Evolutionary conservation across 2,888 invertebrate genomes (phyloP).

Genomic region (Yponomeuta plumbellus): DNA sequence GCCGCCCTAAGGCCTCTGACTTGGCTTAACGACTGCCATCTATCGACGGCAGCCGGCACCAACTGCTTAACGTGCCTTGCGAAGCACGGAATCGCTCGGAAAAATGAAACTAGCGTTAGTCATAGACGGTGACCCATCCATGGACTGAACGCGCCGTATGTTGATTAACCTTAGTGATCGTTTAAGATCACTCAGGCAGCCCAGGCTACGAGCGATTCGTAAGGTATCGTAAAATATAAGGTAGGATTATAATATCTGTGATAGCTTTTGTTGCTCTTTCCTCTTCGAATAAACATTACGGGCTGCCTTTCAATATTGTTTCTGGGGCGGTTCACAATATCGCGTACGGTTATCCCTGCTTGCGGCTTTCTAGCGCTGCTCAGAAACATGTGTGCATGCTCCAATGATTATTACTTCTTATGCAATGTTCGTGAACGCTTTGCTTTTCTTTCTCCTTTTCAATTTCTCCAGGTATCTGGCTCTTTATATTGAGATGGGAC

Average conservation of each 20-base stretch:
- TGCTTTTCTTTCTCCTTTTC: conserved; percentile 17
- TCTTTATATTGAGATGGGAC: not conserved
- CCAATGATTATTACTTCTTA: conserved; percentile 64
- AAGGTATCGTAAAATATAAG: too few species aligned
- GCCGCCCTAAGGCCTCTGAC: too few species aligned
- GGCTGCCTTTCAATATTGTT: conserved; percentile 61
- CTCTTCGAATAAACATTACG: conserved; percentile 53
- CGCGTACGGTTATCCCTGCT: conserved; percentile 14
- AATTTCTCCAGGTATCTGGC: not conserved
- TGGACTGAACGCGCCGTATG: too few species aligned
- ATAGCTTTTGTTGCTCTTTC: conserved; percentile 31
- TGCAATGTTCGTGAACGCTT: conserved; percentile 26
- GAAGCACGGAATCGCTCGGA: too few species aligned
- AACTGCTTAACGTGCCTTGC: too few species aligned
- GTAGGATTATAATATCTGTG: not conserved
- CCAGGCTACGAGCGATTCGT: too few species aligned
- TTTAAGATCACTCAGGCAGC: too few species aligned
- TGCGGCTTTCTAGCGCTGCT: conserved; percentile 24
- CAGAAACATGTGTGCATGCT: conserved; percentile 57
- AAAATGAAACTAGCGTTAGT: too few species aligned
- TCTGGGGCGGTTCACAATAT: conserved; percentile 32
- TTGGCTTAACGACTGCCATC: too few species aligned
- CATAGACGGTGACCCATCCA: too few species aligned
- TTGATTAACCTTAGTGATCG: too few species aligned
- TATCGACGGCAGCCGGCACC: too few species aligned